Evolutionary conservation across 2,797 vertebrate species (phyloP), one percentile per base, ranked within the genome.

Genomic region (Oophaga sylvatica): DNA sequence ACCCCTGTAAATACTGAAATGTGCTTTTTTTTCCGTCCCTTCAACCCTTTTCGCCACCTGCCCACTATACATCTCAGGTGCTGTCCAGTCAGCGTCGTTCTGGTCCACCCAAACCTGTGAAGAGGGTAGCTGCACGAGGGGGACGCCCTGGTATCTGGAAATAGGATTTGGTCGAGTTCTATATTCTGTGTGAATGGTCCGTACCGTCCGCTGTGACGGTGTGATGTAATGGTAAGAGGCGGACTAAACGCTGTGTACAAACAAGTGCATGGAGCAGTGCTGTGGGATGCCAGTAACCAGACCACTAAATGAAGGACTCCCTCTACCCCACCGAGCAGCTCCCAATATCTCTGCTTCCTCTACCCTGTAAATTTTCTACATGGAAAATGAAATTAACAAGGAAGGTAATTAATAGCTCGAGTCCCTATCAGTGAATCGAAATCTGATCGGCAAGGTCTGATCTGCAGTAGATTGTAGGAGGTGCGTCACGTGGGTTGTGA

Each of bases 111-210:
- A 85, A 80, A 56, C 60, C 80, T 35, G 2, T 82, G 29, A 89
- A 85, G 79, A 85, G 83, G 45, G 60, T 85, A 22, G 31, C 87
- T 17, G 17, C 48, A 3, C 68, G 83, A 2, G 87, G 87, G 59
- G 87, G 83, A 29, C 87, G 87, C 31, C 3, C 70, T 7, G 83
- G 79, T 0, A 31, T 88, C 60, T 88, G 87, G 87, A 85, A 80
- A 70, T 88, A 88, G 17, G 29, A n/a, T 53, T 26, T 56, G 73
- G 13, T 45, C 20, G n/a, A 22, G 22, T 12, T 45, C 10, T 20
- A 35, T 19, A 3, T 48, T 48, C 2, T 48, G 41, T 12, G 41
- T 75, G 20, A 9, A 1, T 41, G 22, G 20, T 15, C 19, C 0
- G 2, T 45, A 45, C 35, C 31, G 1, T 75, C 20, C 22, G 35